Evolutionary conservation across 1,140 invertebrate genomes (phyloP).

Genomic region (Brachionus calyciflorus): DNA sequence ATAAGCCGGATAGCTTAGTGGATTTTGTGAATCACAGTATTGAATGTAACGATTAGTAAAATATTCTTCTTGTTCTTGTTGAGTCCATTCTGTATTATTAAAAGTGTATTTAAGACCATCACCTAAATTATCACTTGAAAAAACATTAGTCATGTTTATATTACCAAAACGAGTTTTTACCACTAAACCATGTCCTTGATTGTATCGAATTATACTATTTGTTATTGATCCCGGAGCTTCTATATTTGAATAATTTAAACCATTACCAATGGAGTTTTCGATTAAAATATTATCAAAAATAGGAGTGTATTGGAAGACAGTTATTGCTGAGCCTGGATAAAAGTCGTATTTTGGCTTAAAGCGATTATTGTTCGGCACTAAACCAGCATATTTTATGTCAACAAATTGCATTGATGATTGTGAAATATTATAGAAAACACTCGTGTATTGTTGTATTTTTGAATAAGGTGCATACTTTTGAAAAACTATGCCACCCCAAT

Average conservation of each 20-base stretch:
- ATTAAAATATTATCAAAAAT: constrained; percentile 10
- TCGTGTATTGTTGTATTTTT: not conserved
- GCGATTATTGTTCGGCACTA: constrained; percentile 7
- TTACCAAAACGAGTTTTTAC: constrained; percentile 77
- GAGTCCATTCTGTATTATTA: constrained; percentile 42
- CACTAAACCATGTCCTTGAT: constrained; percentile 70
- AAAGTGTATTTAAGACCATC: constrained; percentile 69
- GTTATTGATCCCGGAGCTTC: not conserved
- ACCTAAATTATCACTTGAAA: constrained; percentile 84
- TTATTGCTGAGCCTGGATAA: constrained; percentile 32
- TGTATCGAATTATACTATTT: constrained; percentile 19
- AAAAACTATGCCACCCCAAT: constrained; percentile 47
- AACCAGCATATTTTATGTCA: constrained; percentile 1
- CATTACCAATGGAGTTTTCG: constrained; percentile 31
- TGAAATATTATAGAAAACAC: constrained; percentile 21
- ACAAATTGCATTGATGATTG: constrained; percentile 39
- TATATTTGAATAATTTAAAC: constrained; percentile 41
- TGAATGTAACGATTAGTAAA: not conserved
- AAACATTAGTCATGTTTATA: constrained; percentile 82
- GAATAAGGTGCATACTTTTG: not conserved
- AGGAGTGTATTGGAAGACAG: constrained; percentile 44
- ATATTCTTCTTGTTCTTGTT: constrained; percentile 43
- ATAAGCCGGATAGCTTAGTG: constrained; percentile 35
- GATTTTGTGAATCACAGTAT: constrained; percentile 39
- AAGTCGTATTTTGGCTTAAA: not conserved